Percentiles rank a stretch among this genome's conserved stretches.
Evolutionary conservation across 2,797 vertebrate species (phyloP).

Genomic region (Bradypodion ventrale): DNA sequence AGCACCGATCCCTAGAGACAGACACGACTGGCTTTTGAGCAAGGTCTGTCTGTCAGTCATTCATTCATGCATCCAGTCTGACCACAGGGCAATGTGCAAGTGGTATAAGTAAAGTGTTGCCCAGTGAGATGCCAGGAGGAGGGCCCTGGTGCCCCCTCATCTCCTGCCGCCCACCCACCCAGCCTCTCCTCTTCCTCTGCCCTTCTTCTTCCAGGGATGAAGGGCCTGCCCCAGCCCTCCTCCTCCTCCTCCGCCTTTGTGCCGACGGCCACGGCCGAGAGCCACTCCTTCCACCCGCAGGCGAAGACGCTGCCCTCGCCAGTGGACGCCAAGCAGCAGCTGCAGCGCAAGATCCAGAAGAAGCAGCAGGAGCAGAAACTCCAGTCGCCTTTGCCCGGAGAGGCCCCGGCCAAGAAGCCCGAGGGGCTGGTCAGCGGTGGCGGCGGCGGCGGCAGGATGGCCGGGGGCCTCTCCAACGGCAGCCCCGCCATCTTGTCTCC

Average conservation of each 20-base stretch:
- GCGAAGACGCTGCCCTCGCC: conserved; percentile 88
- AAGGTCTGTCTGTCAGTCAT: no score
- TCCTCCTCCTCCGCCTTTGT: conserved; percentile 89
- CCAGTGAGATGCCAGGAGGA: no score
- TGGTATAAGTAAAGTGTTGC: not conserved
- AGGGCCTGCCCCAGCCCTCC: conserved; percentile 83
- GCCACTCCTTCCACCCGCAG: conserved; percentile 92
- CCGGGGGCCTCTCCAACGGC: conserved; percentile 83
- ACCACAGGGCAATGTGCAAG: not conserved
- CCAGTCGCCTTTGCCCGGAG: conserved; percentile 88
- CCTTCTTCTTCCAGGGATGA: conserved; percentile 80
- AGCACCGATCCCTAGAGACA: no score
- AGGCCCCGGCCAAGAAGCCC: conserved; percentile 81
- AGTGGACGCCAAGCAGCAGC: conserved; percentile 96
- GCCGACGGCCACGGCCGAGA: conserved; percentile 89
- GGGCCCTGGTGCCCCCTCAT: no score
- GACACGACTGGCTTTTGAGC: no score
- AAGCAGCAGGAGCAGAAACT: conserved; percentile 98
- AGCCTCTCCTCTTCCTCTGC: not conserved
- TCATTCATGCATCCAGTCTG: no score
- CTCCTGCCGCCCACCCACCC: no score
- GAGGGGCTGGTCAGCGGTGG: conserved; percentile 80
- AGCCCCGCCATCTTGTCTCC: conserved; percentile 90
- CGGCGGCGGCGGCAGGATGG: conserved; percentile 77
- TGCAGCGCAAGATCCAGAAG: conserved; percentile 98